A percentile compares a stretch with the other conserved stretches of the same genome.
These are phyloP conservation scores for Phania funesta DNA, from an alignment of 2,888 invertebrate species.

Conservation along the genomic window DNA sequence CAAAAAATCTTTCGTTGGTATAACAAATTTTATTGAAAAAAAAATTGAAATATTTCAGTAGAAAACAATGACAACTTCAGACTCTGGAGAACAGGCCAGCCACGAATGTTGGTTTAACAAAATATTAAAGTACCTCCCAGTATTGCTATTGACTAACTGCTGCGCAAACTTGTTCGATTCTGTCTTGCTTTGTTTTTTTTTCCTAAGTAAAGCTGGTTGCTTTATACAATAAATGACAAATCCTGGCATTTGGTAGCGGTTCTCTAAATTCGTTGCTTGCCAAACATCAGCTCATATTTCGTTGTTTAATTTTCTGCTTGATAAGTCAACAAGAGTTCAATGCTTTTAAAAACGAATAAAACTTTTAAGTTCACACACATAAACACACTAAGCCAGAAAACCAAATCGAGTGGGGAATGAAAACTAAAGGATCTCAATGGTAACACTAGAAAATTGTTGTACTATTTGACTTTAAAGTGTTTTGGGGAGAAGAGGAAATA, in stretches of 20 bases:
- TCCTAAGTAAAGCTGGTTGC: no score
- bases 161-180: no score
- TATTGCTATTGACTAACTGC: no score
- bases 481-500: neutral
- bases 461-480: constrained; percentile 48
- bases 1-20: no score
- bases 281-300: neutral
- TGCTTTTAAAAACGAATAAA: constrained; percentile 57
- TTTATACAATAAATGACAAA: no score
- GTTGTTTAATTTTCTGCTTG: constrained; percentile 50
- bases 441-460: constrained; percentile 14
- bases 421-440: neutral
- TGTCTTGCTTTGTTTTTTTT: no score
- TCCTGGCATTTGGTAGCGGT: neutral
- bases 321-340: constrained; percentile 56
- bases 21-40: no score
- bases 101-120: no score
- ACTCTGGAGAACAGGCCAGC: no score
- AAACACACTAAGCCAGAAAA: neutral
- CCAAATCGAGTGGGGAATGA: neutral
- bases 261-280: neutral
- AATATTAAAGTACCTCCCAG: no score
- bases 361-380: constrained; percentile 6
- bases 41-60: no score
- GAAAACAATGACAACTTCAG: no score